A percentile compares a stretch with the other conserved stretches of the same genome.
Conservation (phyloP, 1,140 invertebrate genomes). For the Trichonephila clavata region DNA sequence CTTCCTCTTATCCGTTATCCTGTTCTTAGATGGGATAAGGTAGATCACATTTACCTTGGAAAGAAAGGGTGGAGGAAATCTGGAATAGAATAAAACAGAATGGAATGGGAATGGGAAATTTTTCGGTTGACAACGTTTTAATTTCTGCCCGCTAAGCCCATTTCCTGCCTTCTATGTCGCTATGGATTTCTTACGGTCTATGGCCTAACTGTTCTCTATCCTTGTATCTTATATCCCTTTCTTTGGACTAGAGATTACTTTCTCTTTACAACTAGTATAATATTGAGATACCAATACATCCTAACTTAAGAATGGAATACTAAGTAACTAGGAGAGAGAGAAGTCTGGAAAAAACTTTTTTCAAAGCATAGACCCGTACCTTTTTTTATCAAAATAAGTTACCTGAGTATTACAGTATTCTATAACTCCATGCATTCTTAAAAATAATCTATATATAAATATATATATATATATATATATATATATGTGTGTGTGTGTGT, state of each 20-base stretch:
- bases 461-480: no score
- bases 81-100: slow-evolving; percentile 66
- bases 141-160: slow-evolving; percentile 72
- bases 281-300: neutral
- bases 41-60: slow-evolving; percentile 54
- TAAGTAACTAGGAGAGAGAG: no score
- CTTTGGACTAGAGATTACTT: neutral
- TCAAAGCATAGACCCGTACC: no score
- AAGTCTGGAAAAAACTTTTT: no score
- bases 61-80: neutral
- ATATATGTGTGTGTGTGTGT: no score
- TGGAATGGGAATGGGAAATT: slow-evolving; percentile 76
- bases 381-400: no score
- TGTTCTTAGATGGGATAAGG: slow-evolving; percentile 27
- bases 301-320: neutral
- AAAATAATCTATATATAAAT: no score
- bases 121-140: slow-evolving; percentile 75
- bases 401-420: no score
- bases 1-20: neutral
- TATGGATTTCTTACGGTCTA: slow-evolving; percentile 31
- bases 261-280: neutral
- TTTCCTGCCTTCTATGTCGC: slow-evolving; percentile 62
- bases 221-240: neutral
- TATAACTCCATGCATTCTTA: no score
- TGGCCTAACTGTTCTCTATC: slow-evolving; percentile 44